These are phyloP conservation scores for Vulpes vulpes DNA, from an alignment of 2,113 vertebrate species.

Conservation along the genomic window DNA sequence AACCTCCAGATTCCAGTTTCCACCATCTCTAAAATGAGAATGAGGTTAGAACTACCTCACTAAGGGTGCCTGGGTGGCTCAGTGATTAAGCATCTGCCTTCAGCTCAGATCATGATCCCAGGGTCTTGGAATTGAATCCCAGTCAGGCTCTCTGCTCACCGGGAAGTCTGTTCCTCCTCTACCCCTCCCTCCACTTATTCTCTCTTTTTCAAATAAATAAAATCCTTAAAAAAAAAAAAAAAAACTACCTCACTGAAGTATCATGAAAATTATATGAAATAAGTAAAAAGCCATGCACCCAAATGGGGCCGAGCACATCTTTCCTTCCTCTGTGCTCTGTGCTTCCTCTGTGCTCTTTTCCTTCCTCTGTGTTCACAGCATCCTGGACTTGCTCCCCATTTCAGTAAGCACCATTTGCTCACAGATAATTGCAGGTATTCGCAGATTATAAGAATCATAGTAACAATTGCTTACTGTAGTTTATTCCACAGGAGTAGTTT, in stretches of 20 bases:
- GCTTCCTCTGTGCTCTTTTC: background rate
- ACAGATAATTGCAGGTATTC: background rate
- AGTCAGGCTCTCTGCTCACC: too few species aligned
- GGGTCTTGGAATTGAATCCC: too few species aligned
- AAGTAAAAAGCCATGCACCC: background rate
- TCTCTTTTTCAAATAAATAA: too few species aligned
- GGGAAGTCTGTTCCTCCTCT: too few species aligned
- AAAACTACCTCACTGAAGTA: background rate
- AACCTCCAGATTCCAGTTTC: background rate
- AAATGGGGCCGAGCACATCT: too few species aligned
- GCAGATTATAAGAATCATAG: background rate
- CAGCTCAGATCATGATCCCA: too few species aligned
- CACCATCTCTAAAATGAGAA: background rate
- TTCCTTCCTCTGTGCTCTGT: background rate
- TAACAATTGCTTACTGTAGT: background rate
- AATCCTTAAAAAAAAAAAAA: too few species aligned
- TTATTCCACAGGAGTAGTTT: conserved; percentile 38
- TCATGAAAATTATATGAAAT: background rate
- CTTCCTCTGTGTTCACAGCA: background rate
- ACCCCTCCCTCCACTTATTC: too few species aligned
- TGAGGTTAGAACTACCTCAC: background rate
- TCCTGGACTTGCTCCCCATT: background rate
- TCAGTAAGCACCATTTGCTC: background rate
- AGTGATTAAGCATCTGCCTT: too few species aligned
- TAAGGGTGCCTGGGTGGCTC: background rate